phyloP scores from a whole-genome alignment of 2,888 invertebrate genomes.

The Cataglyphis altisquamis region DNA sequence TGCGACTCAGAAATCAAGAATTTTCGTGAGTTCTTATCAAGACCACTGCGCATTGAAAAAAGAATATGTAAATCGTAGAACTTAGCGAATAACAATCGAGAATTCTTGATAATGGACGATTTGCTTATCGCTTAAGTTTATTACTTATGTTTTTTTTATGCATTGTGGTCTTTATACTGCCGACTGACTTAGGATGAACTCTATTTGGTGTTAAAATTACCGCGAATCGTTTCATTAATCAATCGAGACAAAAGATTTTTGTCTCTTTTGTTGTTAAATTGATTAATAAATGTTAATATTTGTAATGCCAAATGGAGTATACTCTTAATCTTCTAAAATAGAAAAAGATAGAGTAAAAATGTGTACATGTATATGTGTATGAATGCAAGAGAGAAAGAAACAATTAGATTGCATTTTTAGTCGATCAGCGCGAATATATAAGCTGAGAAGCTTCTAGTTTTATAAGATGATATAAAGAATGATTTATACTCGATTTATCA shows the following conservation, averaged over 20 bases:
- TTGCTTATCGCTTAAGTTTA: constrained; percentile 21
- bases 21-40: constrained; percentile 33
- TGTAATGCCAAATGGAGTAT: background rate
- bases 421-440: background rate
- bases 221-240: background rate
- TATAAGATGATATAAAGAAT: background rate
- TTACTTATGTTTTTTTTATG: background rate
- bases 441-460: constrained; percentile 7
- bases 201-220: background rate
- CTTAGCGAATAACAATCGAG: background rate
- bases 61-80: background rate
- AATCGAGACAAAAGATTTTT: background rate
- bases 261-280: background rate
- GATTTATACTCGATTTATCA: background rate
- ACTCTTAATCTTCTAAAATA: background rate
- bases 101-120: background rate
- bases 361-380: background rate
- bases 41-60: background rate
- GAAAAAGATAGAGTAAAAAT: background rate
- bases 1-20: constrained; percentile 11
- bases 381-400: background rate
- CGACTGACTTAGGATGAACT: background rate
- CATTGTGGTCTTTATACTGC: background rate
- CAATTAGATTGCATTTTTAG: constrained; percentile 21
- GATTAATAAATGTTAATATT: background rate